These are phyloP conservation scores for Eupelmus urozonus DNA, from an alignment of 2,888 invertebrate genomes.

Conservation along the genomic window DNA sequence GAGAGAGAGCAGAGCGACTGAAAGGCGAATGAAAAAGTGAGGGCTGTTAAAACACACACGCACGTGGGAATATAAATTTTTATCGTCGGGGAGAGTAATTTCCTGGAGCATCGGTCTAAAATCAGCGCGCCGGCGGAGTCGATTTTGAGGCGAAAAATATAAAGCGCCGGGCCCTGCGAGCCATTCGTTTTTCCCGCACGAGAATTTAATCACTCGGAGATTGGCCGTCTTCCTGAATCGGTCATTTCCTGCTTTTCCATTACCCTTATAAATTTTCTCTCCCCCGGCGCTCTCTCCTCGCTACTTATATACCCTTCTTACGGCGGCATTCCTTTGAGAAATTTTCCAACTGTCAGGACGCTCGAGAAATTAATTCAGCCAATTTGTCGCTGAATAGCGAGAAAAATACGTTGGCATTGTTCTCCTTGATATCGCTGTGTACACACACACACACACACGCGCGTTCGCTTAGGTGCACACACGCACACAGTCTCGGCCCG, in stretches of 20 bases:
- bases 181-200: conserved; percentile 39
- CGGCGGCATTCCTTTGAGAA: conserved; percentile 26
- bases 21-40: too few relatives aligned
- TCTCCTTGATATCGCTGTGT: conserved; percentile 40
- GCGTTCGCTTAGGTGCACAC: too few relatives aligned
- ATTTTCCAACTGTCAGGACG: conserved; percentile 45
- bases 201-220: conserved; percentile 56
- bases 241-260: conserved; percentile 56
- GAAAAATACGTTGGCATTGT: conserved; percentile 60
- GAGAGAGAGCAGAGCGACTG: too few relatives aligned
- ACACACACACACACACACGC: not conserved
- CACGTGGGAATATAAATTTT: too few relatives aligned
- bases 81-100: too few relatives aligned
- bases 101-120: too few relatives aligned
- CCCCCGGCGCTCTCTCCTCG: not conserved
- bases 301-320: not conserved
- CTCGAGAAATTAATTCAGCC: conserved; percentile 52
- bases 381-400: conserved; percentile 49
- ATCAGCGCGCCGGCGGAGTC: not conserved
- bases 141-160: conserved; percentile 17
- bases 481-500: not conserved
- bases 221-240: conserved; percentile 48
- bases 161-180: conserved; percentile 3
- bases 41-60: too few relatives aligned
- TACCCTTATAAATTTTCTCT: conserved; percentile 56